Conservation (phyloP, 2,888 invertebrate species). For the Megamerina dolium region DNA sequence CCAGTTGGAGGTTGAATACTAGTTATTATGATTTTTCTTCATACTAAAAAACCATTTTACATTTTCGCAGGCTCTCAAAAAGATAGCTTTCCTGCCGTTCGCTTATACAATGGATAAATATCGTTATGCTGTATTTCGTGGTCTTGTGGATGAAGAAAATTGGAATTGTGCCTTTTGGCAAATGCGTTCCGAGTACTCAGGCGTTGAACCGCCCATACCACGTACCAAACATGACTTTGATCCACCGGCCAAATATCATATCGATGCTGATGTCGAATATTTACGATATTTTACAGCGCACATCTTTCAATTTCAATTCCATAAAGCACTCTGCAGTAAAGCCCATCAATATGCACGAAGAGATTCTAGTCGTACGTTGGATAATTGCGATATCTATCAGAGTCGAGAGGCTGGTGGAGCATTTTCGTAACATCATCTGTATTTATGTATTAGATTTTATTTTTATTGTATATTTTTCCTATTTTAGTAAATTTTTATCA, state of each 20-base stretch:
- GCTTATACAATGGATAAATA: slow-evolving; percentile 64
- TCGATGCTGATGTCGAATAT: slow-evolving; percentile 63
- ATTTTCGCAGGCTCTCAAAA: slow-evolving; percentile 53
- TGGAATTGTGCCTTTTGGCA: slow-evolving; percentile 66
- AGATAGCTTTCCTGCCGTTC: slow-evolving; percentile 65
- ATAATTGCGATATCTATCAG: slow-evolving; percentile 80
- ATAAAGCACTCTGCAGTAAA: slow-evolving; percentile 62
- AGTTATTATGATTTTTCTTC: background rate
- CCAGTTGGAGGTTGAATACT: background rate
- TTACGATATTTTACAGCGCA: slow-evolving; percentile 69
- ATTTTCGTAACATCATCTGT: slow-evolving; percentile 50
- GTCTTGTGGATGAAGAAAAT: slow-evolving; percentile 53
- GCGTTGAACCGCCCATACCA: slow-evolving; percentile 59
- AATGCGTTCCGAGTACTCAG: slow-evolving; percentile 57
- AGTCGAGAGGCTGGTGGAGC: slow-evolving; percentile 73
- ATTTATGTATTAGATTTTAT: too few species aligned
- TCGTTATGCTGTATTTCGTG: slow-evolving; percentile 64
- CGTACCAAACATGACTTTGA: slow-evolving; percentile 66
- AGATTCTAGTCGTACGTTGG: slow-evolving; percentile 60
- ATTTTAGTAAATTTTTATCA: slow-evolving; percentile 60
- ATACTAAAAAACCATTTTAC: background rate
- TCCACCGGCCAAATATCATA: slow-evolving; percentile 70
- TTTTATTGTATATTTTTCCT: slow-evolving; percentile 50
- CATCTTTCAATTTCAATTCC: slow-evolving; percentile 74
- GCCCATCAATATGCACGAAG: slow-evolving; percentile 72